Conservation (phyloP, 2,113 vertebrate genomes). For the Eptesicus fuscus region DNA sequence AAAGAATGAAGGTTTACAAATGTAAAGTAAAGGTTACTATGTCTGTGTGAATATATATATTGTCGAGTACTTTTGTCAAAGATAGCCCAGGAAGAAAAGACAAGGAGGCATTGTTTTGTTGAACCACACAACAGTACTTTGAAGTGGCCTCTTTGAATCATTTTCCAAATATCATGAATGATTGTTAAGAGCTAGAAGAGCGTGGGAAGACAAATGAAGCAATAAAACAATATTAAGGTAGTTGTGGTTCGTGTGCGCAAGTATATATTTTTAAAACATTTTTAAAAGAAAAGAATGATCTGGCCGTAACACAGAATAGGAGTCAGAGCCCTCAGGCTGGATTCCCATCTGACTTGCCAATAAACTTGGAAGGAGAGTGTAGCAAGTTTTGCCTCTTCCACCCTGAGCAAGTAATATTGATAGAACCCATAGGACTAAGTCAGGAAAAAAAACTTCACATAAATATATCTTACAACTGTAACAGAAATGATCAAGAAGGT, state of each 20-base stretch:
- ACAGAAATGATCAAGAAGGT: background rate
- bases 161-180: background rate
- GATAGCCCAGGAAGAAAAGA: background rate
- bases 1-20: background rate
- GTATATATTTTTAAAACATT: background rate
- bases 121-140: background rate
- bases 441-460: background rate
- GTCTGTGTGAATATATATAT: background rate
- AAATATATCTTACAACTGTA: background rate
- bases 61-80: background rate
- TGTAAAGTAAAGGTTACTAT: background rate
- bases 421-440: background rate
- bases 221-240: background rate
- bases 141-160: background rate
- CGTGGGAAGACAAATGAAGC: slow-evolving; percentile 4
- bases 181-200: background rate
- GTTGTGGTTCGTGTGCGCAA: background rate
- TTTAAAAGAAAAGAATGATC: background rate
- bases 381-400: background rate
- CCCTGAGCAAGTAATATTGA: background rate
- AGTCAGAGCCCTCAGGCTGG: background rate
- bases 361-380: background rate
- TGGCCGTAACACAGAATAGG: background rate
- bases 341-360: background rate
- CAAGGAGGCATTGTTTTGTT: background rate